phyloP scores from a whole-genome alignment of 1,140 invertebrate species.

The Pinna nobilis region DNA sequence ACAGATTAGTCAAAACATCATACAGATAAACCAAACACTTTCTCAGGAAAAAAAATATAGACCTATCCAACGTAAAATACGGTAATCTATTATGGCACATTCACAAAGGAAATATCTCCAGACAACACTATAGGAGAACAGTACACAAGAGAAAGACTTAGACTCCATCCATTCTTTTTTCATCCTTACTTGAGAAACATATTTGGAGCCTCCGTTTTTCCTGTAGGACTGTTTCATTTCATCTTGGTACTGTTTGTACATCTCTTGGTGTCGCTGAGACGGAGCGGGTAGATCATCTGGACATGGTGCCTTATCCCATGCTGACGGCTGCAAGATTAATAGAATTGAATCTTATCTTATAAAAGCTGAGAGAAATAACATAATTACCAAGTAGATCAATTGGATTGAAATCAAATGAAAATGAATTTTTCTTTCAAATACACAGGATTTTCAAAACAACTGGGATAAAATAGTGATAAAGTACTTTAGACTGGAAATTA shows the following conservation, averaged over 20 bases:
- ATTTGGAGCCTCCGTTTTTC: conserved; percentile 22
- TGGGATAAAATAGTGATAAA: too few relatives aligned
- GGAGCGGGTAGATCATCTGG: conserved; percentile 56
- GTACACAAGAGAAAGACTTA: neutral
- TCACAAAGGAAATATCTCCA: neutral
- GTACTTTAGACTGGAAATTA: too few relatives aligned
- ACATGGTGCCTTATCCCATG: conserved; percentile 66
- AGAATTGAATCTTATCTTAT: too few relatives aligned
- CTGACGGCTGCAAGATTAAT: conserved; percentile 52
- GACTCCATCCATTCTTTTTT: neutral
- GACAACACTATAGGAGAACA: neutral
- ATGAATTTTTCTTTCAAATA: neutral
- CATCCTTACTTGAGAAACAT: conserved; percentile 26
- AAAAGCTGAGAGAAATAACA: neutral
- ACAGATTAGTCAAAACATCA: too few relatives aligned
- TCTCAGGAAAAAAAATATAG: neutral
- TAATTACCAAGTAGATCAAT: neutral
- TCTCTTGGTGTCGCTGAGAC: conserved; percentile 55
- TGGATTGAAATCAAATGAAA: conserved; percentile 1
- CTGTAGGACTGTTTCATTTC: conserved; percentile 64
- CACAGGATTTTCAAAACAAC: neutral
- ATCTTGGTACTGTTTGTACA: conserved; percentile 64
- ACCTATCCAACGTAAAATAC: neutral
- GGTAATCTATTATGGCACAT: neutral
- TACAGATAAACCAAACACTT: too few relatives aligned